A percentile compares a stretch with the other conserved stretches of the same genome.
Conservation (phyloP, 2,113 vertebrate genomes). For the Nansenia antarctica region DNA sequence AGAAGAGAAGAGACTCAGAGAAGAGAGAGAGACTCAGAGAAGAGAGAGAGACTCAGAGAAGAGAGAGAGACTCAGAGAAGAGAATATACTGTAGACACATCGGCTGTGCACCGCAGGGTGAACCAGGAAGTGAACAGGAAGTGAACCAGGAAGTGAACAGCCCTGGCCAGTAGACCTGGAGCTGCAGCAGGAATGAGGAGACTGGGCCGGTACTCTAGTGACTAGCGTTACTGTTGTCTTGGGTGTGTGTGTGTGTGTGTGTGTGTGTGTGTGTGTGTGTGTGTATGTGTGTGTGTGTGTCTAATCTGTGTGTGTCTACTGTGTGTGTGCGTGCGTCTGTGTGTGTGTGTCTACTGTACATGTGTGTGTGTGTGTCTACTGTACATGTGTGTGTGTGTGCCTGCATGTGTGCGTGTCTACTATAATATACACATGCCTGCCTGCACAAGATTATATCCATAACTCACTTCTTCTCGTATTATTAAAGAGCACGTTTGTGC, state of each 20-base stretch:
- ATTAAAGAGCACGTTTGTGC: conserved; percentile 14
- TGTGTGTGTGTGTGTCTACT: background rate
- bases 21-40: too few relatives aligned
- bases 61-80: too few relatives aligned
- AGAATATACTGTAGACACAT: too few relatives aligned
- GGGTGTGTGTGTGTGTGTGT: background rate
- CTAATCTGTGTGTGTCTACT: background rate
- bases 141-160: too few relatives aligned
- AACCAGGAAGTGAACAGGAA: too few relatives aligned
- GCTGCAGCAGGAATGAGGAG: conserved; percentile 3
- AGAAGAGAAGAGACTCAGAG: too few relatives aligned
- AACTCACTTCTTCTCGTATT: conserved; percentile 27
- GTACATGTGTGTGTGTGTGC: background rate
- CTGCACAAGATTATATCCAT: conserved; percentile 1
- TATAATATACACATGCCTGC: background rate
- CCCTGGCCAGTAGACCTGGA: conserved; percentile 27
- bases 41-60: too few relatives aligned
- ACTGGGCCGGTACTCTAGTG: background rate
- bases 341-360: background rate
- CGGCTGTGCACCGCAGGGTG: too few relatives aligned
- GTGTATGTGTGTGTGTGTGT: background rate
- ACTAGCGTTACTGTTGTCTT: background rate
- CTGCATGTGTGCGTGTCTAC: background rate
- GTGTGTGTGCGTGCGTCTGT: background rate
- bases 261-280: conserved; percentile 6